Percentiles rank a stretch among this genome's conserved stretches.
These are phyloP conservation scores for Picus viridis DNA, from an alignment of 2,797 vertebrate species.

Conservation along the genomic window DNA sequence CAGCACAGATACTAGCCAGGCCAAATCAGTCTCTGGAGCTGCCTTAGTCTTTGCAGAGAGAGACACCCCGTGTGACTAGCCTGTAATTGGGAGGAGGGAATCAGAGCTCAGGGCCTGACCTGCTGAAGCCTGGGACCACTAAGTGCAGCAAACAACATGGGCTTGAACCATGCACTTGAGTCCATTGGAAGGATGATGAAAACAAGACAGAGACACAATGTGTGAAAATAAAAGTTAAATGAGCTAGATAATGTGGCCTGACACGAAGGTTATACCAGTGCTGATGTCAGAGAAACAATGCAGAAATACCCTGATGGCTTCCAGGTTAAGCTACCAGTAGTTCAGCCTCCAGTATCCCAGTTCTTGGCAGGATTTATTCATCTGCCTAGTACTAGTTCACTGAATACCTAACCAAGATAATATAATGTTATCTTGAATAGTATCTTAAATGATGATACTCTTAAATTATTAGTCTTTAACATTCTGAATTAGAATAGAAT, in stretches of 20 bases:
- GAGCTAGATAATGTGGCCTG: neutral
- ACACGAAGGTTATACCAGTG: neutral
- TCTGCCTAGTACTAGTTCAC: neutral
- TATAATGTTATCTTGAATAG: neutral
- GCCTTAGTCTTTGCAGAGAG: neutral
- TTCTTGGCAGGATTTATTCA: neutral
- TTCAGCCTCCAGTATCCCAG: neutral
- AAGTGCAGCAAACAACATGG: neutral
- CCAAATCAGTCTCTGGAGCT: neutral
- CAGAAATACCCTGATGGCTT: neutral
- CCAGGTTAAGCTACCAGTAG: neutral
- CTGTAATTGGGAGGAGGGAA: neutral
- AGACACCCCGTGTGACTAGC: rapidly evolving
- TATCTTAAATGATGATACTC: neutral
- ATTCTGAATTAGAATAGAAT: neutral
- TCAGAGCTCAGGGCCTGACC: neutral
- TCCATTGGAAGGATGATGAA: neutral
- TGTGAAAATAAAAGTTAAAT: neutral
- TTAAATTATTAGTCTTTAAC: neutral
- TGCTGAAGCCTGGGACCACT: neutral
- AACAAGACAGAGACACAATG: neutral
- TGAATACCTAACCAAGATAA: neutral
- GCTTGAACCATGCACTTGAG: neutral
- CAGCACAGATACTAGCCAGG: neutral
- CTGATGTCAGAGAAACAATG: neutral